phyloP scores from a whole-genome alignment of 2,888 invertebrate genomes.

The Netelia fuscicornis region DNA sequence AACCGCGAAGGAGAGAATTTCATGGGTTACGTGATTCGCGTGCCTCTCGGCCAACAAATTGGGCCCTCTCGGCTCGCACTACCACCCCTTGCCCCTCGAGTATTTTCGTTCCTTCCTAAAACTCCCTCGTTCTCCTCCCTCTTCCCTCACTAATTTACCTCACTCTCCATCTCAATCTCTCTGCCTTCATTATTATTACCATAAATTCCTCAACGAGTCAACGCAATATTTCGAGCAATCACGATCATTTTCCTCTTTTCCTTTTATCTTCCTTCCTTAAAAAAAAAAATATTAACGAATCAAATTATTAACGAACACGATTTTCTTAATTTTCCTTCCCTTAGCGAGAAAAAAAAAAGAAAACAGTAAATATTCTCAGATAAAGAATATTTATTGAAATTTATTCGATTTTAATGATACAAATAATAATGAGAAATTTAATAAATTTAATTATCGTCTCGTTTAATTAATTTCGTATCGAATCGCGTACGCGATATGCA shows the following conservation, averaged over 20 bases:
- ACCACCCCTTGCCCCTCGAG: not conserved
- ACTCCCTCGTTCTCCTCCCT: conserved; percentile 14
- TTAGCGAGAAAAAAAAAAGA: too few relatives aligned
- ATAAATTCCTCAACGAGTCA: not conserved
- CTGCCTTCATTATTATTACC: conserved; percentile 1
- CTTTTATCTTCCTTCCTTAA: not conserved
- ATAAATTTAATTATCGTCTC: not conserved
- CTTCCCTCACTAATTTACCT: not conserved
- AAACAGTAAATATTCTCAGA: too few relatives aligned
- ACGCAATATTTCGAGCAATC: not conserved
- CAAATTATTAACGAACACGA: too few relatives aligned
- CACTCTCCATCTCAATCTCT: not conserved
- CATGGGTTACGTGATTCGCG: conserved; percentile 52
- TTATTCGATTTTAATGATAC: not conserved
- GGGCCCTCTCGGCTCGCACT: conserved; percentile 38
- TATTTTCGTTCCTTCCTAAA: conserved; percentile 3
- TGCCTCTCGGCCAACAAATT: conserved; percentile 58
- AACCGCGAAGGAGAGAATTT: conserved; percentile 29
- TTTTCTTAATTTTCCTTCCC: too few relatives aligned
- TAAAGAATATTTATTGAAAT: not conserved
- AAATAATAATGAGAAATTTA: too few relatives aligned
- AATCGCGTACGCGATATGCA: not conserved
- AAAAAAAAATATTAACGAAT: too few relatives aligned
- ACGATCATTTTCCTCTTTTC: not conserved
- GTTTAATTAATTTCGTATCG: conserved; percentile 3